Conservation (phyloP, 2,113 vertebrate genomes). For the Sphaerodactylus townsendi region DNA sequence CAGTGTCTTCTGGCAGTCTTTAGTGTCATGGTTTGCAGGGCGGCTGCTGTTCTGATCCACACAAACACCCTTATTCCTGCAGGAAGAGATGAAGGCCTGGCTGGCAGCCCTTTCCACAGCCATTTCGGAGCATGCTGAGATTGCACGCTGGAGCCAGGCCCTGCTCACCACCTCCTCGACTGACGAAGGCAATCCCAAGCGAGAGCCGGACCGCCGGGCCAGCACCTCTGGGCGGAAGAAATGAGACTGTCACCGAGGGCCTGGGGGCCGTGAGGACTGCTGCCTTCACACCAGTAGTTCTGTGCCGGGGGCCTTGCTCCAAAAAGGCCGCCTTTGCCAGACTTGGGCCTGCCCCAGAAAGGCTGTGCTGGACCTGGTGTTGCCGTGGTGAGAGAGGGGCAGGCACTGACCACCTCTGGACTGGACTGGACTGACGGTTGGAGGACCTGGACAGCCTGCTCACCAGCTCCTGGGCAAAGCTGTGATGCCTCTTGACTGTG, state of each 20-base stretch:
- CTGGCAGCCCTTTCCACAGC: constrained; percentile 78
- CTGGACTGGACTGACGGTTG: too few relatives aligned
- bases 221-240: constrained; percentile 80
- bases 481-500: background rate
- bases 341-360: background rate
- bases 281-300: background rate
- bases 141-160: constrained; percentile 84
- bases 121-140: constrained; percentile 85
- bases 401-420: background rate
- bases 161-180: constrained; percentile 94
- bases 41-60: background rate
- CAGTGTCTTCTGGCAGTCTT: background rate
- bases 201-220: constrained; percentile 84
- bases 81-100: constrained; percentile 92
- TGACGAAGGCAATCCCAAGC: constrained; percentile 85
- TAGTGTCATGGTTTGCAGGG: background rate
- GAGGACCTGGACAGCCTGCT: background rate
- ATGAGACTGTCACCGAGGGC: constrained; percentile 63
- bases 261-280: background rate
- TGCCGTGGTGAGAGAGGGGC: background rate
- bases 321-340: background rate
- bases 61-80: background rate
- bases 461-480: background rate
- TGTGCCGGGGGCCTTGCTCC: background rate
- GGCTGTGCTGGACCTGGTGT: background rate